Evolutionary conservation across 2,888 invertebrate species (phyloP), one percentile per base, ranked within the genome.

Genomic region (Leucophora obtusa): DNA sequence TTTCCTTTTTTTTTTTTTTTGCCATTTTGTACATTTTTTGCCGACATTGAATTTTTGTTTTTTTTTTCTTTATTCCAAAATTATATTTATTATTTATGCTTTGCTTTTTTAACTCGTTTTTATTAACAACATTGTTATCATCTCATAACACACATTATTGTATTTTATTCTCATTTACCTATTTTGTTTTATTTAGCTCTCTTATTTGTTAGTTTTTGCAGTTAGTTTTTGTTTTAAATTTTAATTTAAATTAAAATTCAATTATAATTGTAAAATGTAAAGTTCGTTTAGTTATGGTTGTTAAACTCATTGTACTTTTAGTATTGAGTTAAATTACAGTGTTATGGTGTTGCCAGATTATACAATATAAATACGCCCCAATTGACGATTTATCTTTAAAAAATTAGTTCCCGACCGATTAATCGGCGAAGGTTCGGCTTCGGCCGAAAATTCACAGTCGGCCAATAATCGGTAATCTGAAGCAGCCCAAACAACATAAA

Each of bases 71-170:
- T 63, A 18, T 60, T 63, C 43, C 3, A 1, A 47, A 47, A 28
- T 58, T 54, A 8, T 58, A 53, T 28, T 72, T 65, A 18, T 59
- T 54, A 54, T 77, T 73, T 50, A 60, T 72, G 28, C 68, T 79
- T 35, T 72, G 6, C 28, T 72, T 17, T 71, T n/a, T 58, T 21
- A 79, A 69, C 71, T 78, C 54, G 54, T 60, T 65, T 63, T 68
- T 60, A 10, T 28, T 28, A 33, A 28, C 28, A 56, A 28, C 43
- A 47, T 24, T 28, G 50, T 62, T 15, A 53, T 66, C 14, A 21
- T 21, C 21, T 28, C 28, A 58, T 38, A 28, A 65, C 17, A 35
- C 65, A 24, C 24, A 58, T n/a, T 59, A 65, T 70, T 62, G n/a
- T 33, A 43, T 70, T 62, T 21, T 33, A 43, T 56, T 35, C 58